Conservation (phyloP, 2,113 vertebrate species). For the Ramphastos sulfuratus region DNA sequence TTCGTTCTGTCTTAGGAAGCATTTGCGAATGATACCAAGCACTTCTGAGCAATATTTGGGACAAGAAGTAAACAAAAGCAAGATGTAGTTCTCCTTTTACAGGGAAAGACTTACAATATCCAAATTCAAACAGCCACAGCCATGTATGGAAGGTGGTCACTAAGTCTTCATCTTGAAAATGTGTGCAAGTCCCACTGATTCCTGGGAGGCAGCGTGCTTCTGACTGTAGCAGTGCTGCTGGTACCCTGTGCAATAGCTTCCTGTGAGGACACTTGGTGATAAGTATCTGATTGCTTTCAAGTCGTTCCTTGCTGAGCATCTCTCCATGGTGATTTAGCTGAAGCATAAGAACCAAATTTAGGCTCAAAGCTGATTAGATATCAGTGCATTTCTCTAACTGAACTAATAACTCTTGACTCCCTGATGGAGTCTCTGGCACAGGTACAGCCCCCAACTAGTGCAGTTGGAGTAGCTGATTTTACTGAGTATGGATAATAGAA, state of each 20-base stretch:
- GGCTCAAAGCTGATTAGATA: background rate
- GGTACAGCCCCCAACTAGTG: background rate
- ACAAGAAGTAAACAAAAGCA: background rate
- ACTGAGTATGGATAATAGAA: background rate
- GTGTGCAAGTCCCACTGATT: background rate
- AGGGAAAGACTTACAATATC: background rate
- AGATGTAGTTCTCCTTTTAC: background rate
- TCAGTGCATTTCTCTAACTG: background rate
- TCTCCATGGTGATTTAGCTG: background rate
- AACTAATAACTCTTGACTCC: background rate
- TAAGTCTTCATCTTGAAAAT: background rate
- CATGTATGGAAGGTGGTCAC: background rate
- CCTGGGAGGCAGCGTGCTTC: accelerated
- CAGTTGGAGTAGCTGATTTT: background rate
- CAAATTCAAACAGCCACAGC: background rate
- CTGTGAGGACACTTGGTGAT: background rate
- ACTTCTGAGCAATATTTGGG: background rate
- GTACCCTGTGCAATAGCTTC: background rate
- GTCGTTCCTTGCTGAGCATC: background rate
- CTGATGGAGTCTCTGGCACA: background rate
- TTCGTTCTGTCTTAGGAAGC: background rate
- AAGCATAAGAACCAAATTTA: background rate
- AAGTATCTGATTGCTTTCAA: background rate
- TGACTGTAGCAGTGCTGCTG: background rate
- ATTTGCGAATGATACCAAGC: background rate